Evolutionary conservation across 2,113 vertebrate species (phyloP).

Genomic region (Podarcis muralis): DNA sequence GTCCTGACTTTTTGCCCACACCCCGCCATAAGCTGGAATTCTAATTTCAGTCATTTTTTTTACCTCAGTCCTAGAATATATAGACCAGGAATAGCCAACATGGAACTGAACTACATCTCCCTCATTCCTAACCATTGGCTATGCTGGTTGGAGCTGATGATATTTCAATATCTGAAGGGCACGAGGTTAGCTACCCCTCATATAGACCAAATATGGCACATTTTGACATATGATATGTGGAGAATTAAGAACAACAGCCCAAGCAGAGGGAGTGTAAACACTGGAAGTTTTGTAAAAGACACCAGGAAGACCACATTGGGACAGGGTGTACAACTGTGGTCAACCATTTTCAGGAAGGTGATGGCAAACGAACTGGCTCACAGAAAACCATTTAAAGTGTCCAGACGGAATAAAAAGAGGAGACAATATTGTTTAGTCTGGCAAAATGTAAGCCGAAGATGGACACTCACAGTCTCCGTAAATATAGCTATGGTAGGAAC

Average conservation of each 20-base stretch:
- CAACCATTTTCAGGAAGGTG: neutral
- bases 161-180: neutral
- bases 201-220: neutral
- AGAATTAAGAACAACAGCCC: neutral
- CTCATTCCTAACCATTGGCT: too few relatives aligned
- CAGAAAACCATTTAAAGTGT: neutral
- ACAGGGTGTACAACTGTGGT: neutral
- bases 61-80: neutral
- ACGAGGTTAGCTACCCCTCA: neutral
- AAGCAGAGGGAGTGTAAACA: neutral
- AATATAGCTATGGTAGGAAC: neutral
- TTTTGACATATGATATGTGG: neutral
- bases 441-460: neutral
- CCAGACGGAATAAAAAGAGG: neutral
- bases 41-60: neutral
- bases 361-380: neutral
- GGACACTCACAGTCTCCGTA: neutral
- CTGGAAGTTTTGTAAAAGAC: neutral
- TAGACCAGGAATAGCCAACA: too few relatives aligned
- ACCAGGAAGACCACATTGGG: neutral
- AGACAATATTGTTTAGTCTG: conserved; percentile 7
- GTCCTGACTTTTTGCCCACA: neutral
- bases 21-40: neutral
- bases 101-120: too few relatives aligned
- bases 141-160: too few relatives aligned